A percentile compares a stretch with the other conserved stretches of the same genome.
Conservation (phyloP, 1,140 invertebrate species). For the Heterodera schachtii region DNA sequence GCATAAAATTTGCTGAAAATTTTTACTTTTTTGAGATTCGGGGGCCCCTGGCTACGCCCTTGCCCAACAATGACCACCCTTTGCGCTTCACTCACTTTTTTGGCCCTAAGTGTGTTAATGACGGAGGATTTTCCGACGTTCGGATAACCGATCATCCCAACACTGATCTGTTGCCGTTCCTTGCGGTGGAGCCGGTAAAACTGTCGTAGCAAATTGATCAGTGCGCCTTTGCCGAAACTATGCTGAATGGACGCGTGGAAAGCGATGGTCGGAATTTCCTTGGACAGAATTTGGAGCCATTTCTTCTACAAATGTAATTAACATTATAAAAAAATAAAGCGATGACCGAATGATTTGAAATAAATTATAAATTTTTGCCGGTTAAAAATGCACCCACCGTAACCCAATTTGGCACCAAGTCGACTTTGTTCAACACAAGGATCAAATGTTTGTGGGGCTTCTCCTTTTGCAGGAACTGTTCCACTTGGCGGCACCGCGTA, state of each 20-base stretch:
- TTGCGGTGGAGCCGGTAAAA: constrained; percentile 17
- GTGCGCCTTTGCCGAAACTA: constrained; percentile 95
- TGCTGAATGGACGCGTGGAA: constrained; percentile 97
- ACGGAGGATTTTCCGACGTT: constrained; percentile 98
- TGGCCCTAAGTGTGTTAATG: constrained; percentile 90
- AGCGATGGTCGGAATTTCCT: constrained; percentile 93
- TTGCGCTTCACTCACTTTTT: too few species aligned
- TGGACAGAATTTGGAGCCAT: constrained; percentile 89
- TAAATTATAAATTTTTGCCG: too few species aligned
- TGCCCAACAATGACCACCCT: too few species aligned
- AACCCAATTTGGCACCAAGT: constrained; percentile 91
- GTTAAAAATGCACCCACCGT: constrained; percentile 71
- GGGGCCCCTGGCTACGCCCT: too few species aligned
- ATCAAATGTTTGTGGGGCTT: constrained; percentile 92
- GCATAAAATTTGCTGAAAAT: too few species aligned
- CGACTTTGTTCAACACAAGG: constrained; percentile 91
- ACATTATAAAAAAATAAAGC: background rate
- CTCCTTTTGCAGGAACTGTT: constrained; percentile 75
- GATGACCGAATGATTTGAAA: too few species aligned
- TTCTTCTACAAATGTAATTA: constrained; percentile 67
- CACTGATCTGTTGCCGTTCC: constrained; percentile 90
- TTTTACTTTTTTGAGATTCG: too few species aligned
- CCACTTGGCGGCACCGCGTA: background rate
- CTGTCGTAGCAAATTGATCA: constrained; percentile 83
- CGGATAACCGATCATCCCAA: constrained; percentile 98